These are phyloP conservation scores for Sitta carolinensis DNA, from an alignment of 2,797 vertebrate species.

Conservation along the genomic window DNA sequence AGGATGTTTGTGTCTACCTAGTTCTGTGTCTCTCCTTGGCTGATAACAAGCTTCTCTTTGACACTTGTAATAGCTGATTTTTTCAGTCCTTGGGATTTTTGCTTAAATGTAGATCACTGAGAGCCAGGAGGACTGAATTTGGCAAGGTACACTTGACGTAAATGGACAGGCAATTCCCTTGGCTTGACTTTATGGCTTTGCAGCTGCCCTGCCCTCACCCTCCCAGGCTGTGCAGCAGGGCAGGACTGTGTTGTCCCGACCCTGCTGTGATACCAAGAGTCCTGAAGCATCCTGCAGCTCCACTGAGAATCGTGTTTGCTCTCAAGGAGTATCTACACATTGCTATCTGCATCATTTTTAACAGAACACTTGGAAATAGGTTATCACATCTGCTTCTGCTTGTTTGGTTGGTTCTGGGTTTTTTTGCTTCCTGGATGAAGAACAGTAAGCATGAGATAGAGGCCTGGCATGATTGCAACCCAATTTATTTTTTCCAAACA, in stretches of 20 bases:
- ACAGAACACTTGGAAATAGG: background rate
- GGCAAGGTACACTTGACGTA: background rate
- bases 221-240: background rate
- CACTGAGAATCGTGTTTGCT: background rate
- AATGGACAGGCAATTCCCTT: background rate
- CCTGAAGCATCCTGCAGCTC: background rate
- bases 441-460: background rate
- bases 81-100: background rate
- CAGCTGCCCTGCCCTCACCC: background rate
- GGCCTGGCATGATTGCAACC: background rate
- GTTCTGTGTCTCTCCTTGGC: background rate
- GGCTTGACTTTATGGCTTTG: background rate
- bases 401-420: accelerated
- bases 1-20: background rate
- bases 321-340: background rate
- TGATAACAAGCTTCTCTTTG: background rate
- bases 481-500: background rate
- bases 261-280: background rate
- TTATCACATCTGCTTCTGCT: background rate
- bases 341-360: background rate
- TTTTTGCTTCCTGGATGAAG: background rate
- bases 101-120: background rate
- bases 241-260: accelerated
- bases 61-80: background rate
- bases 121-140: background rate